phyloP scores from a whole-genome alignment of 2,888 invertebrate genomes.

The Aethes cnicana region DNA sequence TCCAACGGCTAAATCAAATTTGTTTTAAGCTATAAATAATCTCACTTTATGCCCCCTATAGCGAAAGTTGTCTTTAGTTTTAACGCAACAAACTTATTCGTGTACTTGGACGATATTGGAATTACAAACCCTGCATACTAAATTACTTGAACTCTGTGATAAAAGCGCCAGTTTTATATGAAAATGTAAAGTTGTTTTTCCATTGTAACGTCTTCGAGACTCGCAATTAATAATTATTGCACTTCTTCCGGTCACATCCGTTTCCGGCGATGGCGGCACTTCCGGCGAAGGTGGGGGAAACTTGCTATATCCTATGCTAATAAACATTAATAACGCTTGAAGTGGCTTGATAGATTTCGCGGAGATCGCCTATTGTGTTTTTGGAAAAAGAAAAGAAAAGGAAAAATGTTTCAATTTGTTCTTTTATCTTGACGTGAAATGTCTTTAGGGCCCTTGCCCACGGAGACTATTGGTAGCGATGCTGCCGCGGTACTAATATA shows the following conservation, averaged over 20 bases:
- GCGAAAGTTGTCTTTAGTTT: slow-evolving; percentile 24
- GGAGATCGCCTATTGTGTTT: slow-evolving; percentile 22
- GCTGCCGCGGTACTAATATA: no score
- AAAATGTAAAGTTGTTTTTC: slow-evolving; percentile 14
- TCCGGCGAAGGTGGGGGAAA: slow-evolving; percentile 50
- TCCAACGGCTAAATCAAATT: slow-evolving; percentile 18
- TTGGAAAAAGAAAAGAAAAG: slow-evolving; percentile 11
- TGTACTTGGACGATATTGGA: background rate
- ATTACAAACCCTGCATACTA: background rate
- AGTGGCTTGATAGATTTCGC: slow-evolving; percentile 36
- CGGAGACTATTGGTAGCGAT: no score
- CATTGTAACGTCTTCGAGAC: slow-evolving; percentile 49
- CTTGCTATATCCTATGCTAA: slow-evolving; percentile 51
- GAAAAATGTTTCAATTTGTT: slow-evolving; percentile 10
- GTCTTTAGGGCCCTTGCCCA: no score
- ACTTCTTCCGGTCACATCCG: slow-evolving; percentile 65
- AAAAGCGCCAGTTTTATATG: background rate
- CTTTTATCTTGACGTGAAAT: no score
- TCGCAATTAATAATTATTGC: slow-evolving; percentile 80
- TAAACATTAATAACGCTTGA: slow-evolving; percentile 54
- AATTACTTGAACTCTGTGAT: background rate
- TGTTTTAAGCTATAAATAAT: slow-evolving; percentile 20
- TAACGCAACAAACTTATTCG: slow-evolving; percentile 8
- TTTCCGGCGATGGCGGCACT: slow-evolving; percentile 57
- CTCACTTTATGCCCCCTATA: slow-evolving; percentile 17